These are phyloP conservation scores for Buceros bicornis DNA, from an alignment of 2,797 vertebrate genomes.

Conservation along the genomic window DNA sequence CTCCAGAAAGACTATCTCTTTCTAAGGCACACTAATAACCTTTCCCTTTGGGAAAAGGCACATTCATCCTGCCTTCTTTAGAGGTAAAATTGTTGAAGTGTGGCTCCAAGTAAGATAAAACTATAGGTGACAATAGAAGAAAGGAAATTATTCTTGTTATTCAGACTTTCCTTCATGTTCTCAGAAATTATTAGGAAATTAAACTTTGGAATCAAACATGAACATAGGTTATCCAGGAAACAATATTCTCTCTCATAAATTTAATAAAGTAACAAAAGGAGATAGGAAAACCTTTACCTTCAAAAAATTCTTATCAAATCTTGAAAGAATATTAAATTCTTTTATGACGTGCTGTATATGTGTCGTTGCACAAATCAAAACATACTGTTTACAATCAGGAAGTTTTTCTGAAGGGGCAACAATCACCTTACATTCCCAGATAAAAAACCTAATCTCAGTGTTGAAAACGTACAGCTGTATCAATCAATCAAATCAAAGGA, in stretches of 20 bases:
- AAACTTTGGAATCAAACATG: conserved; percentile 50
- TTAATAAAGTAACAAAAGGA: conserved; percentile 58
- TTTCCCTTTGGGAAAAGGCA: neutral
- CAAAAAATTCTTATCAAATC: conserved; percentile 62
- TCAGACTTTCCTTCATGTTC: conserved; percentile 17
- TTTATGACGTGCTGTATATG: neutral
- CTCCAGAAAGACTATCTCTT: neutral
- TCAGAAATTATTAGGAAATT: conserved; percentile 54
- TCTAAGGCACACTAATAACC: neutral
- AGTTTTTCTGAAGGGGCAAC: neutral
- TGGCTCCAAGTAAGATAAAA: neutral
- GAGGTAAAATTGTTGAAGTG: neutral
- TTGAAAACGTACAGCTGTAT: neutral
- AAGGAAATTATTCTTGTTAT: conserved; percentile 13
- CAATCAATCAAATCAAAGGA: neutral
- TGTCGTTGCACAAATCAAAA: conserved; percentile 8
- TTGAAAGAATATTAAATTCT: conserved; percentile 62
- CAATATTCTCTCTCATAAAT: conserved; percentile 30
- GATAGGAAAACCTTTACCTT: conserved; percentile 40
- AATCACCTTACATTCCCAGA: neutral
- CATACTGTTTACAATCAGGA: neutral
- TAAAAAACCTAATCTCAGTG: neutral
- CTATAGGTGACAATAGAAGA: neutral
- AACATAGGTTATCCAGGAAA: conserved; percentile 50
- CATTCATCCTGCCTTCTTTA: neutral